Conservation (phyloP, 2,888 invertebrate genomes). For the Agrotis exclamationis region DNA sequence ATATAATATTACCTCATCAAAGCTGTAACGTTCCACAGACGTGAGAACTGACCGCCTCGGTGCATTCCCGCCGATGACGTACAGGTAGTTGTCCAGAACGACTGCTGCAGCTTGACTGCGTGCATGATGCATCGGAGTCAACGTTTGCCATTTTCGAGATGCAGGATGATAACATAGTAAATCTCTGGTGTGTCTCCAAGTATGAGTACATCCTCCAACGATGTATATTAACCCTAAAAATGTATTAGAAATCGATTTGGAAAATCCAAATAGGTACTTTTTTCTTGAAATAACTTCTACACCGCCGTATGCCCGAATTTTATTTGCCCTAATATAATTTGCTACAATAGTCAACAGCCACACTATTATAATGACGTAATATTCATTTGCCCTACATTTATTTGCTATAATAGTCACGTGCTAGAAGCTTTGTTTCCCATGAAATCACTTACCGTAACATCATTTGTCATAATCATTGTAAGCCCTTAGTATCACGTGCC, state of each 20-base stretch:
- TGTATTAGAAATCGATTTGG: not conserved
- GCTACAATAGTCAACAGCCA: no score
- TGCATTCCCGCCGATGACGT: slow-evolving; percentile 97
- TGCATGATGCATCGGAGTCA: slow-evolving; percentile 95
- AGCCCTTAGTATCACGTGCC: no score
- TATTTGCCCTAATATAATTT: no score
- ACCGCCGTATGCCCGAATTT: no score
- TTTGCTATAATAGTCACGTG: no score
- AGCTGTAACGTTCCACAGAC: slow-evolving; percentile 96
- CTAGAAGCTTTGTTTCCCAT: no score
- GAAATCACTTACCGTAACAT: no score
- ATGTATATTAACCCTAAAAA: slow-evolving; percentile 95
- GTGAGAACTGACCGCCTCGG: slow-evolving; percentile 95
- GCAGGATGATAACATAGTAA: slow-evolving; percentile 95
- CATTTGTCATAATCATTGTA: no score
- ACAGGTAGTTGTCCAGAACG: slow-evolving; percentile 95
- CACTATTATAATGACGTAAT: no score
- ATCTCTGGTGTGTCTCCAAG: slow-evolving; percentile 95
- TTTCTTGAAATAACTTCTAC: not conserved
- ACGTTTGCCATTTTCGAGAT: slow-evolving; percentile 94
- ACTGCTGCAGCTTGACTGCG: slow-evolving; percentile 97
- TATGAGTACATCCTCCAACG: slow-evolving; percentile 97
- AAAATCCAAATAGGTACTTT: not conserved
- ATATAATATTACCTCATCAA: slow-evolving; percentile 92
- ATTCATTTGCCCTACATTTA: no score